These are phyloP conservation scores for Tiliacea citrago DNA, from an alignment of 2,888 invertebrate species.

Conservation along the genomic window DNA sequence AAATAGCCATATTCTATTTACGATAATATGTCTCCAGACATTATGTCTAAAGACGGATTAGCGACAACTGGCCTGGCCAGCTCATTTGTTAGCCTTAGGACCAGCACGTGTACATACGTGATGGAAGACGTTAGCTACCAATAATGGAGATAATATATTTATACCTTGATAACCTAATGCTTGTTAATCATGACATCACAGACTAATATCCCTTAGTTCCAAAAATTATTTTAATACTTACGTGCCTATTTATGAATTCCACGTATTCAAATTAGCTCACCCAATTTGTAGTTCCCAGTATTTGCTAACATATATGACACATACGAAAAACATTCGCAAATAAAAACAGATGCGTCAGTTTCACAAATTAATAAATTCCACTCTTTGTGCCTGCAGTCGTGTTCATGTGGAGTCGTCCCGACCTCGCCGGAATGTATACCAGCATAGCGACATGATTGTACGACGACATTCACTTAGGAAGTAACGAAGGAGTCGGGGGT, in stretches of 20 bases:
- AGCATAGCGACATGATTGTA: conserved; percentile 2
- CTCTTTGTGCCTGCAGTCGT: conserved; percentile 3
- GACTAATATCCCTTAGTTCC: neutral
- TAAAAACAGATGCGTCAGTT: neutral
- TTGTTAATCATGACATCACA: neutral
- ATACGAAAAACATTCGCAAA: neutral
- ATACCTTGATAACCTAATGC: neutral
- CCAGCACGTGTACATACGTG: neutral
- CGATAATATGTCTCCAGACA: neutral
- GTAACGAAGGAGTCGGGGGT: neutral
- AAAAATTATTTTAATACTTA: neutral
- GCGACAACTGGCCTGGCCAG: neutral
- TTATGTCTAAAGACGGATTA: conserved; percentile 13
- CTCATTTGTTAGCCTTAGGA: neutral
- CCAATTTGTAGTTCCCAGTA: conserved; percentile 1
- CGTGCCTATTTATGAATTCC: neutral
- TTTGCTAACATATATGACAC: neutral
- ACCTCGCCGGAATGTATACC: conserved; percentile 8
- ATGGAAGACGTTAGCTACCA: neutral
- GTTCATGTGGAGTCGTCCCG: neutral
- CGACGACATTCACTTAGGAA: conserved; percentile 15
- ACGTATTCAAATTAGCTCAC: conserved; percentile 4
- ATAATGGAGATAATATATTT: neutral
- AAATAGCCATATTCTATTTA: neutral
- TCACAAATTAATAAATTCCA: conserved; percentile 3